These are phyloP conservation scores for Acanthurus tractus DNA, from an alignment of 2,797 vertebrate genomes.

Conservation along the genomic window DNA sequence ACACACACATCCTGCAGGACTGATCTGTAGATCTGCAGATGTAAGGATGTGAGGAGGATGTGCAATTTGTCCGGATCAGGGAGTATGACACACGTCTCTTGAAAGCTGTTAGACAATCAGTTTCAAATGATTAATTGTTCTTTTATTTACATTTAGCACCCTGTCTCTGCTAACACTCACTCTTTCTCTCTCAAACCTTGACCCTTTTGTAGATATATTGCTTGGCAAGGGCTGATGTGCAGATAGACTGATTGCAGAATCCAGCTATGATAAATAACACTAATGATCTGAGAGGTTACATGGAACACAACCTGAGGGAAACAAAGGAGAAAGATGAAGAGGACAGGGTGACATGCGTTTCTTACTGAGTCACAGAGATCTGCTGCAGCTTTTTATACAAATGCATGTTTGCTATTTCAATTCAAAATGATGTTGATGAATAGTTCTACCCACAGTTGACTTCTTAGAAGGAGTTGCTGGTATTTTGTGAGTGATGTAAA, in stretches of 20 bases:
- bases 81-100: conserved; percentile 18
- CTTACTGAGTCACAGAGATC: conserved; percentile 8
- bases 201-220: conserved; percentile 76
- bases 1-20: conserved; percentile 5
- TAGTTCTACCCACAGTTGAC: background rate
- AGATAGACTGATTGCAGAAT: conserved; percentile 82
- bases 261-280: conserved; percentile 80
- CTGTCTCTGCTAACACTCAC: conserved; percentile 23
- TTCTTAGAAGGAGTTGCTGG: no score
- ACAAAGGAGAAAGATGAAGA: conserved; percentile 22
- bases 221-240: conserved; percentile 78
- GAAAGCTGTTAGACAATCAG: conserved; percentile 28
- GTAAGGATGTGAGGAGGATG: conserved; percentile 17
- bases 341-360: conserved; percentile 30
- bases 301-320: conserved; percentile 63
- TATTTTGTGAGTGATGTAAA: no score
- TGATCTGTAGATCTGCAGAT: conserved; percentile 20
- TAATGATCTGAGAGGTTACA: conserved; percentile 83
- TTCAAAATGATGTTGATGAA: conserved; percentile 4
- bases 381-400: conserved; percentile 19
- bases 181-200: conserved; percentile 65
- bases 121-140: background rate
- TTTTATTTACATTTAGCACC: conserved; percentile 22
- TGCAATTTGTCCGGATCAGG: conserved; percentile 30
- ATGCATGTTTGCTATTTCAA: background rate